Evolutionary conservation across 2,888 invertebrate genomes (phyloP).

Genomic region (Lydus trimaculatus): DNA sequence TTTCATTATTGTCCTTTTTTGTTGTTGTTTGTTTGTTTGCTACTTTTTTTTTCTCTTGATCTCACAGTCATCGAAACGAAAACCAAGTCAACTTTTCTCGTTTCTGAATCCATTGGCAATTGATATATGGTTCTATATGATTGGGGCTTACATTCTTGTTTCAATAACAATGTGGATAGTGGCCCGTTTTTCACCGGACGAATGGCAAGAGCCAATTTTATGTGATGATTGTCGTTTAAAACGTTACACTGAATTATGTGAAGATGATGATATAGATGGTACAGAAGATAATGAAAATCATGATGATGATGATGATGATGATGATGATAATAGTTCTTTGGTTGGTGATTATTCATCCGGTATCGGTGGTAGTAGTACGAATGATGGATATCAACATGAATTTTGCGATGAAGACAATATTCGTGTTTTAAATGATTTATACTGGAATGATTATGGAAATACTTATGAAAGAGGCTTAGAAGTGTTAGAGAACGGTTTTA

Average conservation of each 20-base stretch:
- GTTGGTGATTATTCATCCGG: slow-evolving; percentile 37
- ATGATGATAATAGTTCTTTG: slow-evolving; percentile 6
- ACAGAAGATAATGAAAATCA: too few species aligned
- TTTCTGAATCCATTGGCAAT: slow-evolving; percentile 86
- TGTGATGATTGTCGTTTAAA: slow-evolving; percentile 64
- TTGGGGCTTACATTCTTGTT: slow-evolving; percentile 81
- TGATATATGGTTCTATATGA: slow-evolving; percentile 85
- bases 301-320: slow-evolving; percentile 31
- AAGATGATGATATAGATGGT: slow-evolving; percentile 52
- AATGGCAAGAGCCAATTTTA: slow-evolving; percentile 73
- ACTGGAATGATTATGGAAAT: slow-evolving; percentile 35
- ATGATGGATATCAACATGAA: slow-evolving; percentile 24
- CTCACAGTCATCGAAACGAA: slow-evolving; percentile 60
- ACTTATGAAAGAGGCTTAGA: slow-evolving; percentile 41
- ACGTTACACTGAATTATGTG: slow-evolving; percentile 45
- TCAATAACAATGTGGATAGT: slow-evolving; percentile 84
- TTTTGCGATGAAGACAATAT: slow-evolving; percentile 37
- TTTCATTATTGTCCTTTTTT: not conserved
- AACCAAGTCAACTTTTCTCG: slow-evolving; percentile 76
- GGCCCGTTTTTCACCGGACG: slow-evolving; percentile 83
- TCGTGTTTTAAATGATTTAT: slow-evolving; percentile 40
- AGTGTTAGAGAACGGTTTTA: slow-evolving; percentile 79
- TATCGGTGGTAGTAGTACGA: slow-evolving; percentile 43
- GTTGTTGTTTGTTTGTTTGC: not conserved
- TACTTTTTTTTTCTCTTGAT: slow-evolving; percentile 48